These are phyloP conservation scores for Adrianichthys oophorus DNA, from an alignment of 2,797 vertebrate species.

Conservation along the genomic window DNA sequence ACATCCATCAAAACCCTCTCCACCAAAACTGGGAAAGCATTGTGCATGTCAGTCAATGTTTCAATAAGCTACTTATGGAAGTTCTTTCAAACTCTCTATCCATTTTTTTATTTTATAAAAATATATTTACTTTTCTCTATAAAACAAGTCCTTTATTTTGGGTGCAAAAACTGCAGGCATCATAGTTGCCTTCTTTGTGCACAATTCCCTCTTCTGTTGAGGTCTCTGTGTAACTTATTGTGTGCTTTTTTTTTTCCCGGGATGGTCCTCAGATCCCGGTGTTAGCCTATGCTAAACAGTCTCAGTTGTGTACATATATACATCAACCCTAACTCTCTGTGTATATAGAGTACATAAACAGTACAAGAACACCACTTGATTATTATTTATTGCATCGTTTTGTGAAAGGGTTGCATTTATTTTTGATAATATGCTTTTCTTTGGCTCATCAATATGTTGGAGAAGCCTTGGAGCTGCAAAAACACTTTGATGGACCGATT, in stretches of 20 bases:
- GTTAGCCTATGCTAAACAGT: conserved; percentile 63
- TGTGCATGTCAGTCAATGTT: conserved; percentile 79
- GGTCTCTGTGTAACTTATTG: conserved; percentile 75
- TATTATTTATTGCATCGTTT: conserved; percentile 84
- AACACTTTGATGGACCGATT: conserved; percentile 72
- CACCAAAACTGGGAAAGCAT: conserved; percentile 59
- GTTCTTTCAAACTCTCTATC: conserved; percentile 30
- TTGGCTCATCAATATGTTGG: conserved; percentile 70
- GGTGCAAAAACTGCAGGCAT: conserved; percentile 35
- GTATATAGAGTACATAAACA: conserved; percentile 82
- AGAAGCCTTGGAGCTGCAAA: conserved; percentile 51
- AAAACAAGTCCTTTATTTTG: conserved; percentile 57
- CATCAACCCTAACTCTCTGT: conserved; percentile 71
- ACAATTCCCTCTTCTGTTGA: conserved; percentile 44
- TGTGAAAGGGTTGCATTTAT: conserved; percentile 85
- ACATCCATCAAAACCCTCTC: conserved; percentile 38
- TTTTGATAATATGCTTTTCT: conserved; percentile 79
- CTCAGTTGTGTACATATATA: conserved; percentile 77
- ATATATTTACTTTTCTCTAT: conserved; percentile 51
- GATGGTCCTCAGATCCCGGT: conserved; percentile 55
- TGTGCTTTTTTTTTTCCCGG: conserved; percentile 57
- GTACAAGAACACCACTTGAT: conserved; percentile 77
- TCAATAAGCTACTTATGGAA: conserved; percentile 75
- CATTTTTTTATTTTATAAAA: conserved; percentile 38
- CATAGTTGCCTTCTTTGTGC: conserved; percentile 47